These are phyloP conservation scores for Muscina levida DNA, from an alignment of 2,888 invertebrate genomes.

Conservation along the genomic window DNA sequence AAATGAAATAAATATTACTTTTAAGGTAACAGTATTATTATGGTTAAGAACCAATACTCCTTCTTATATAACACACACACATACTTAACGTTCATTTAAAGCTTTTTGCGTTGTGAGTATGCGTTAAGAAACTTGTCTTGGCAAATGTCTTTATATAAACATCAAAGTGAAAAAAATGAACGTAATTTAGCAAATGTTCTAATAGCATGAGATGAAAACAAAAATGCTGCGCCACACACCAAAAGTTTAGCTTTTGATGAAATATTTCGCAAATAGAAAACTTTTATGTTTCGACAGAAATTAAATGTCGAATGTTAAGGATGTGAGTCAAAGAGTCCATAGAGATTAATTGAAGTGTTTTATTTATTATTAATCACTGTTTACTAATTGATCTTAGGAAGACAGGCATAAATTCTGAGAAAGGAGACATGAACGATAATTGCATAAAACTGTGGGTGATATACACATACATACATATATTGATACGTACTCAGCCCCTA, in stretches of 20 bases:
- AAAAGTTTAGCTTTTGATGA: slow-evolving; percentile 1
- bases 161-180: neutral
- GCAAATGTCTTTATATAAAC: too few species aligned
- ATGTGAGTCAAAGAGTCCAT: slow-evolving; percentile 7
- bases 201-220: neutral
- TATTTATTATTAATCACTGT: slow-evolving; percentile 36
- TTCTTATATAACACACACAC: too few species aligned
- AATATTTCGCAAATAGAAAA: slow-evolving; percentile 4
- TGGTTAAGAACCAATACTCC: too few species aligned
- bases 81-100: too few species aligned
- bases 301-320: neutral
- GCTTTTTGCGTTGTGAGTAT: too few species aligned
- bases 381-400: slow-evolving; percentile 17
- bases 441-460: too few species aligned
- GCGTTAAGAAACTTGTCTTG: too few species aligned
- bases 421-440: too few species aligned
- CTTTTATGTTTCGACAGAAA: slow-evolving; percentile 1
- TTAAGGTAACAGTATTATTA: too few species aligned
- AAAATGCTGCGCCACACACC: neutral
- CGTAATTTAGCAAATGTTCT: neutral
- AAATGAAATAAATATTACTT: too few species aligned
- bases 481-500: too few species aligned
- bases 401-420: neutral
- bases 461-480: too few species aligned
- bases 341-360: slow-evolving; percentile 38